These are phyloP conservation scores for Xestia rhomboidea DNA, from an alignment of 2,888 invertebrate species.

Conservation along the genomic window DNA sequence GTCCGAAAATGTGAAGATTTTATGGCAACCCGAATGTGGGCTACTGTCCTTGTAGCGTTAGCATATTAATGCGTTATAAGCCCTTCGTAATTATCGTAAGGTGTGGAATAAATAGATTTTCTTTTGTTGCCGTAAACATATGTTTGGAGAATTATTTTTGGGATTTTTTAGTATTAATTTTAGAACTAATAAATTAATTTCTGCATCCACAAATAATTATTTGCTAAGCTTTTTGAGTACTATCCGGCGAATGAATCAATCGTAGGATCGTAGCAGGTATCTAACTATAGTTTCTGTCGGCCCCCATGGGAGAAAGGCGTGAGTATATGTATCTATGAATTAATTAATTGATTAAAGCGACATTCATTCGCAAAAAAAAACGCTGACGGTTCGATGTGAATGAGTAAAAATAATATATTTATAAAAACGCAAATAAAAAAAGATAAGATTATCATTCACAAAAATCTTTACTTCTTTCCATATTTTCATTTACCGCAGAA, in stretches of 20 bases:
- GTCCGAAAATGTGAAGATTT: conserved; percentile 66
- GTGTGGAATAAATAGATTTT: conserved; percentile 22
- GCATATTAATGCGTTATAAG: conserved; percentile 53
- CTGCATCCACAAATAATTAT: background rate
- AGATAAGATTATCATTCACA: too few relatives aligned
- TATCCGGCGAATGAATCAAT: background rate
- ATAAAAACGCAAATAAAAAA: background rate
- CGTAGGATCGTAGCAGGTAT: background rate
- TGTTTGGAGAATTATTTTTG: background rate
- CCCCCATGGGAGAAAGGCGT: background rate
- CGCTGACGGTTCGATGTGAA: background rate
- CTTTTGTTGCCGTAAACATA: conserved; percentile 21
- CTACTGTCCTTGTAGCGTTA: conserved; percentile 39
- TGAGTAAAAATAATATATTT: background rate
- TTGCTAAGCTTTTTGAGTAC: background rate
- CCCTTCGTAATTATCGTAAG: conserved; percentile 27
- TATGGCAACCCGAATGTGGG: conserved; percentile 62
- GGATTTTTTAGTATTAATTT: background rate
- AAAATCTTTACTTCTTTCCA: background rate
- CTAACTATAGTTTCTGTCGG: background rate
- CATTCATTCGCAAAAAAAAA: too few relatives aligned
- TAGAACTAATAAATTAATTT: background rate
- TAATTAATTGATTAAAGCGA: too few relatives aligned
- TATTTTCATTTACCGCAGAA: conserved; percentile 8
- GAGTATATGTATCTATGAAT: background rate